Percentiles rank a stretch among this genome's conserved stretches.
Conservation (phyloP, 1,140 invertebrate genomes). For the Magallana ariakensis region DNA sequence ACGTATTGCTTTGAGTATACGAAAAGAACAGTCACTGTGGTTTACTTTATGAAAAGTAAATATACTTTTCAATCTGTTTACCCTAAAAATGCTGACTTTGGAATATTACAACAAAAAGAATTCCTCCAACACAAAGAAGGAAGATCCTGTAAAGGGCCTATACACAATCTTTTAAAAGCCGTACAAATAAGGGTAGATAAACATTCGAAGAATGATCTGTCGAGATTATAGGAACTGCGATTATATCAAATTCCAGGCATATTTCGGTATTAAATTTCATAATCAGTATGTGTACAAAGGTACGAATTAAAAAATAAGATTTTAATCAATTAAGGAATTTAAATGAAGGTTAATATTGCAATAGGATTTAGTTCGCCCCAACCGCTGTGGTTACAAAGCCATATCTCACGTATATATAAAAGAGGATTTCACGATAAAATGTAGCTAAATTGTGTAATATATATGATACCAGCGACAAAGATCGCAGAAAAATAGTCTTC, state of each 20-base stretch:
- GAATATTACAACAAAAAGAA: neutral
- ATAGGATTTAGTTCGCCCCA: neutral
- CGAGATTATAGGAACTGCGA: neutral
- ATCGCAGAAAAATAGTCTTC: no score
- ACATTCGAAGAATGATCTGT: neutral
- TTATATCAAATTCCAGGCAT: slow-evolving; percentile 26
- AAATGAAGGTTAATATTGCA: slow-evolving; percentile 7
- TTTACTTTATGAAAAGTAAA: no score
- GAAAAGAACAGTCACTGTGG: no score
- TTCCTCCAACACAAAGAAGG: neutral
- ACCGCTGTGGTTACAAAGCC: no score
- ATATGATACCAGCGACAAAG: no score
- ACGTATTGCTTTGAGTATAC: no score
- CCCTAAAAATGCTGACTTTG: slow-evolving; percentile 11
- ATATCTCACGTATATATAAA: no score
- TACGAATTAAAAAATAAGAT: slow-evolving; percentile 29
- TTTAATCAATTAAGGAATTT: slow-evolving; percentile 34
- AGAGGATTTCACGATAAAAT: no score
- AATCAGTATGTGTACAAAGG: slow-evolving; percentile 7
- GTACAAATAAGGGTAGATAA: neutral
- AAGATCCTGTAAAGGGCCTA: neutral
- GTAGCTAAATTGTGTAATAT: no score
- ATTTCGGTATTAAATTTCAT: slow-evolving; percentile 15
- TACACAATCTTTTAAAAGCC: neutral
- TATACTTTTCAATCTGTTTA: no score